Evolutionary conservation across 2,797 vertebrate genomes (phyloP), one percentile per base, ranked within the genome.

Genomic region (Melanotaenia maccullochi): DNA sequence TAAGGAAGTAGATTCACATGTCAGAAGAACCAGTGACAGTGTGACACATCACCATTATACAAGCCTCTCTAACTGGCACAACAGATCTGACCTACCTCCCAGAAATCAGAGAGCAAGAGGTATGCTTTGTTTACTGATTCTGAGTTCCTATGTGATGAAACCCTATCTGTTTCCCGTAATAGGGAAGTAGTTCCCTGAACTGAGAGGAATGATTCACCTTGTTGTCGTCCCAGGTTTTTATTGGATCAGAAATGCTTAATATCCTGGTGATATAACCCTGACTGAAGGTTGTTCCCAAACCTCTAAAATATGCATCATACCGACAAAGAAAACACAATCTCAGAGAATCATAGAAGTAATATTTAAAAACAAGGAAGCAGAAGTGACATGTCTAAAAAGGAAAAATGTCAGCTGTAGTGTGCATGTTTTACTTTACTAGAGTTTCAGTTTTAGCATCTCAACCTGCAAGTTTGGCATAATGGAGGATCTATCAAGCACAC

Each of bases 131-230:
- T 91, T 91, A 90, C 81, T 8, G 85, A 89, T 86, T 91, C 76
- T 0, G 61, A 89, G 87, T 89, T 90, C 78, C 87, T 86, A 67
- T 87, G 78, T 89, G 85, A 91, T 87, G 90, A 93, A 93, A 90
- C 78, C 33, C 55, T 82, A 78, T 77, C 73, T 58, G 76, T 80
- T 93, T 93, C 91, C 89, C 65, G 63, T 86, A 87, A 93, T 82
- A 85, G 68, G 80, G 83, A 92, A 90, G 81, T 82, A 32, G 70
- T 73, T 85, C 64, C 68, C 54, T 74, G 52, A 79, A 84, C 44
- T 9, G 71, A 90, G 68, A 71, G 79, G 65, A 54, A 54, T 88
- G 90, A 94, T 74, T 93, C 91, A 90, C 65, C 71, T 78, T 35
- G 65, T 76, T 82, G 86, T 82, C 52, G 66, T 80, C 87, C 82